Percentiles rank a stretch among this genome's conserved stretches.
Evolutionary conservation across 2,888 invertebrate species (phyloP).

Genomic region (Meta bourneti): DNA sequence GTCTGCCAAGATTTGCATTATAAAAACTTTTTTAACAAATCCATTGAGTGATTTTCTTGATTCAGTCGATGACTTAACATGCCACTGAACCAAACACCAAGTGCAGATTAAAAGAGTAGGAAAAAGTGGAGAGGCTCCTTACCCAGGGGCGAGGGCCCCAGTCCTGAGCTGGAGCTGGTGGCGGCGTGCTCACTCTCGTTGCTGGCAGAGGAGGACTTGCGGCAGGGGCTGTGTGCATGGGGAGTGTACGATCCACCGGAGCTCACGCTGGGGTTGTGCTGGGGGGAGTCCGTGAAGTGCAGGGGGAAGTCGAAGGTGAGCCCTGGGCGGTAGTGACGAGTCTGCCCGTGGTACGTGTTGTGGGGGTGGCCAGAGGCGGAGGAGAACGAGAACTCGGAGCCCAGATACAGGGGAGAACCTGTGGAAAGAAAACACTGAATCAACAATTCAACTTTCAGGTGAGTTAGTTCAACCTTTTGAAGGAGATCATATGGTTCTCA

Average conservation of each 20-base stretch:
- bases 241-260: slow-evolving; percentile 71
- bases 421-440: background rate
- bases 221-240: slow-evolving; percentile 86
- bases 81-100: background rate
- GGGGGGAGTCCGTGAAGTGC: slow-evolving; percentile 81
- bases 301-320: slow-evolving; percentile 68
- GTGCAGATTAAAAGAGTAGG: background rate
- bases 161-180: slow-evolving; percentile 76
- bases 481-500: too few relatives aligned
- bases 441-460: background rate
- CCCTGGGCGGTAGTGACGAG: slow-evolving; percentile 84
- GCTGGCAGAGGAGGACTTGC: slow-evolving; percentile 87
- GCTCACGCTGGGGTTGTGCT: slow-evolving; percentile 76
- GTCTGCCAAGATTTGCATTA: too few relatives aligned
- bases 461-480: too few relatives aligned
- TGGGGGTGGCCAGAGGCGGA: slow-evolving; percentile 86
- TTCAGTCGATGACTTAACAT: too few relatives aligned
- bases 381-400: slow-evolving; percentile 84
- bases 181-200: slow-evolving; percentile 85
- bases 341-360: slow-evolving; percentile 91
- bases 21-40: too few relatives aligned
- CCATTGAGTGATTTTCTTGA: too few relatives aligned
- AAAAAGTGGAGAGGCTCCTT: background rate
- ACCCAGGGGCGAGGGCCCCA: slow-evolving; percentile 76
- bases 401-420: slow-evolving; percentile 65